Base-by-base conservation (phyloP, 2,797 vertebrate species). In the Melopsittacus undulatus region DNA sequence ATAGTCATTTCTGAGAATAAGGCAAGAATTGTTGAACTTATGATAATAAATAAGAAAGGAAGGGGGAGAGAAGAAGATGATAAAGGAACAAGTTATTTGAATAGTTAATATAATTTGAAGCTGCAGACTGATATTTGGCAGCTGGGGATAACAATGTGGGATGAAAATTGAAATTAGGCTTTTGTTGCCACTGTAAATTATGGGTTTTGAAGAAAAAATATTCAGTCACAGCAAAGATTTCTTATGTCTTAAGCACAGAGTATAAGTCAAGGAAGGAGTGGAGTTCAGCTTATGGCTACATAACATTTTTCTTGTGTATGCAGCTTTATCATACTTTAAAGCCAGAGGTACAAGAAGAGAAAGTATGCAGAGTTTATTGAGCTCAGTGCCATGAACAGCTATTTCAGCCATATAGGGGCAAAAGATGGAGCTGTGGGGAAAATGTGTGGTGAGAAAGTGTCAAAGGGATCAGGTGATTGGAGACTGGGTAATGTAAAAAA, bases 121-220 rank as follows among this genome's bases (percentile, higher is more conserved):
- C 59, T 96, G 77, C 30, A 89, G 92, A 93, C 38, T 94, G 92
- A 94, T 54, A 62, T 51, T 82, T 95, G 83, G 81, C 87, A 93
- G 54, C 38, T 79, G 24, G 10, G 10, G 8, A 66, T 76, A 70
- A 75, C 27, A 68, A 22, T 13, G 20, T 48, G 42, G 51, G 27
- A 22, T 77, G 48, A 89, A 89, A 87, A 69, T 1, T 73, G 51
- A 89, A 92, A 73, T 92, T 30, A 57, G 64, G 23, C 62, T 87
- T 89, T 86, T 68, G 17, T 45, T 83, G 11, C 26, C 16, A 30
- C 29, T 62, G 24, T 43, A 86, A 81, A 83, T 75, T 51, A 40
- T 19, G 73, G 20, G 12, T 21, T 82, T 79, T 43, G 45, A 30
- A 81, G 27, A 61, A 76, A 76, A 85, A 57, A 19, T 19, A 38